Conservation (phyloP, 92 coral and sea anemone genomes). For the Zoanthus sociatus region DNA sequence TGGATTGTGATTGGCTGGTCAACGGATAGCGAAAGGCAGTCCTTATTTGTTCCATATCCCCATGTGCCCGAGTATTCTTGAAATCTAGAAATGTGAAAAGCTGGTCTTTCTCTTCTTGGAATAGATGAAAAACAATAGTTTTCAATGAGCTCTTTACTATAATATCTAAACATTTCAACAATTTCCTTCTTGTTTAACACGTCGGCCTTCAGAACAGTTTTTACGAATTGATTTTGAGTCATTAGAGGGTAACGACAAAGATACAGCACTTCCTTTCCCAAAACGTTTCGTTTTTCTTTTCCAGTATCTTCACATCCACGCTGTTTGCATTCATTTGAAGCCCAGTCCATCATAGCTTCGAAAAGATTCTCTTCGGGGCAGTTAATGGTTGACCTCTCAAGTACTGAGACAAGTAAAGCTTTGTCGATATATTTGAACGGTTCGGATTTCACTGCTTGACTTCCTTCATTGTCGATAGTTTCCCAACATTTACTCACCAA, state of each 20-base stretch:
- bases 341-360: slow-evolving; percentile 46
- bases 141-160: neutral
- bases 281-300: too few species aligned
- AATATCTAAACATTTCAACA: slow-evolving; percentile 21
- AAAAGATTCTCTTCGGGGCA: too few species aligned
- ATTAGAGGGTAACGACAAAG: neutral
- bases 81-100: neutral
- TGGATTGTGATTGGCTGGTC: neutral
- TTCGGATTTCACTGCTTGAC: too few species aligned
- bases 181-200: slow-evolving; percentile 39
- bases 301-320: neutral
- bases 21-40: slow-evolving; percentile 7
- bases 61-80: neutral
- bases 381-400: too few species aligned
- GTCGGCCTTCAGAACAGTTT: slow-evolving; percentile 25
- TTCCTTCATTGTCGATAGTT: neutral
- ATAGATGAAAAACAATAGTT: slow-evolving; percentile 16
- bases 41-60: neutral
- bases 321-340: slow-evolving; percentile 44
- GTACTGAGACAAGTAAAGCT: too few species aligned
- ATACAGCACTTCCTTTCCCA: neutral
- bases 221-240: slow-evolving; percentile 37
- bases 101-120: neutral
- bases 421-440: too few species aligned
- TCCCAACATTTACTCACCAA: neutral